A percentile compares a stretch with the other conserved stretches of the same genome.
Conservation (phyloP, 2,797 vertebrate species). For the Acanthis flammea region DNA sequence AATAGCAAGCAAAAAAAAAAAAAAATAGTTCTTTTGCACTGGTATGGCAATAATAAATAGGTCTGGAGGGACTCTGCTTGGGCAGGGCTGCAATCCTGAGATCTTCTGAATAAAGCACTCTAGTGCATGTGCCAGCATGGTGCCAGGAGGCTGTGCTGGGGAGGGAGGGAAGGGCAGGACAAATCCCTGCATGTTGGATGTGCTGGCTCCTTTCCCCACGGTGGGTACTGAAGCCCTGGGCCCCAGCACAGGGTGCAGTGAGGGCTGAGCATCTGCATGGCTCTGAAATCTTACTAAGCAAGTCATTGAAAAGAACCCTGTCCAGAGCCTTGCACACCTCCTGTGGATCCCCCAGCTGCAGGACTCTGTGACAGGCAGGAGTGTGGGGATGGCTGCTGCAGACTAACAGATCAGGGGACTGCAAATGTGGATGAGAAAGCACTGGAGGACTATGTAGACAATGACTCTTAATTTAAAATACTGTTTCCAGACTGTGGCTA, state of each 20-base stretch:
- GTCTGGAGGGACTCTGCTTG: background rate
- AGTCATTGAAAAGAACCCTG: background rate
- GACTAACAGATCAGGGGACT: background rate
- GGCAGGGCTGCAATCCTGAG: background rate
- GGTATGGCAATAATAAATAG: background rate
- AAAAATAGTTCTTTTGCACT: background rate
- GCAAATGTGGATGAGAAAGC: background rate
- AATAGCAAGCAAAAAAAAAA: background rate
- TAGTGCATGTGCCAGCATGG: accelerated
- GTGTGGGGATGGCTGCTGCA: background rate
- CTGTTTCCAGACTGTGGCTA: background rate
- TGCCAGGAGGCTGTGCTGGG: background rate
- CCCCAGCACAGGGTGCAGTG: background rate
- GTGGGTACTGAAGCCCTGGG: accelerated
- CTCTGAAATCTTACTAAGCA: background rate
- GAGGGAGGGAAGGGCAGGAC: background rate
- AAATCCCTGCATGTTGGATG: background rate
- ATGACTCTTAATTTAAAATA: background rate
- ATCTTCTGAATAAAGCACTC: background rate
- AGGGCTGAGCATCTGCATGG: background rate
- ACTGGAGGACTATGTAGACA: background rate
- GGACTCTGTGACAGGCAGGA: background rate
- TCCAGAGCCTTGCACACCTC: accelerated
- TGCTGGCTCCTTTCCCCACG: background rate
- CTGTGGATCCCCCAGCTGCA: background rate